phyloP scores from a whole-genome alignment of 1,140 invertebrate genomes.

The Zaprionus tsacasi region DNA sequence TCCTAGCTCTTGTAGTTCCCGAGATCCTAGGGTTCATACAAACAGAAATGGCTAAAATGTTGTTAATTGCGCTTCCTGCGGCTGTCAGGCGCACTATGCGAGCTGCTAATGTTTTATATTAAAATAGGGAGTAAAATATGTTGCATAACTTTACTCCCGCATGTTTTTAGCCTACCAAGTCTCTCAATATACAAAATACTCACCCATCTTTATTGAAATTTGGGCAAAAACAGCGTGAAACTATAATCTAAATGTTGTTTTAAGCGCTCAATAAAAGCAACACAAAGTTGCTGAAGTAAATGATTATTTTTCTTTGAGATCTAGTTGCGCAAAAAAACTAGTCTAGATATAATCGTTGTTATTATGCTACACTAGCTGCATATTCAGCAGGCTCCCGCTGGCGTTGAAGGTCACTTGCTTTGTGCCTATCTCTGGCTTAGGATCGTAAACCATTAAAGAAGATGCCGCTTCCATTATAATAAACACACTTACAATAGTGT shows the following conservation, averaged over 20 bases:
- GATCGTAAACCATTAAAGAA: slow-evolving; percentile 76
- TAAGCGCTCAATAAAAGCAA: background rate
- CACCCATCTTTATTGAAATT: background rate
- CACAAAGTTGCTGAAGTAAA: background rate
- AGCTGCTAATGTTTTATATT: too few relatives aligned
- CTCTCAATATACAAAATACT: background rate
- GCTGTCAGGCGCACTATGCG: too few relatives aligned
- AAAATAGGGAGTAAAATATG: too few relatives aligned
- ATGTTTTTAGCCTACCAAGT: background rate
- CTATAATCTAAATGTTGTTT: background rate
- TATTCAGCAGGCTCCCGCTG: slow-evolving; percentile 3
- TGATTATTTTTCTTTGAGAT: slow-evolving; percentile 1
- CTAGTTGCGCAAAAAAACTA: background rate
- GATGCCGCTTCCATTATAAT: slow-evolving; percentile 69
- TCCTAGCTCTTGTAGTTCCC: background rate
- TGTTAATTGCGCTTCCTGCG: too few relatives aligned
- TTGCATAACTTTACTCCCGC: background rate
- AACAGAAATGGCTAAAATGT: background rate
- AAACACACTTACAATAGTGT: slow-evolving; percentile 62
- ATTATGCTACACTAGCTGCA: background rate
- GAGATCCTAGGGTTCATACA: background rate
- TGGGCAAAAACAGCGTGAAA: background rate
- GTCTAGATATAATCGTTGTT: background rate
- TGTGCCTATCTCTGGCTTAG: slow-evolving; percentile 54
- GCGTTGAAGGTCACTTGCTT: slow-evolving; percentile 59